phyloP scores from a whole-genome alignment of 2,113 vertebrate species.

The Isichthys henryi region DNA sequence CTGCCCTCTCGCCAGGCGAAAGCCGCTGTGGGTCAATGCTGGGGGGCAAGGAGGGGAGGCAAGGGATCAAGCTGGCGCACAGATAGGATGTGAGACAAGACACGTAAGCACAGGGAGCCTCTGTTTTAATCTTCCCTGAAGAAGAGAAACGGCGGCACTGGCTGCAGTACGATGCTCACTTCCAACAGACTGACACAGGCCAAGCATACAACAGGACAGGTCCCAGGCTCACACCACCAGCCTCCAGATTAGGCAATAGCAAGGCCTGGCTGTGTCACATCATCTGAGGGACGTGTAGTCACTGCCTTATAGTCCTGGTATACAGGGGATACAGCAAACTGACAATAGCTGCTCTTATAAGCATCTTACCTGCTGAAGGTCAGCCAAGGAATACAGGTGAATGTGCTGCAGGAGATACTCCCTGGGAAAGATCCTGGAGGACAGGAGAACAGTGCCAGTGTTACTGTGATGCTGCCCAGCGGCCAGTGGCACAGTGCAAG shows the following conservation, averaged over 20 bases:
- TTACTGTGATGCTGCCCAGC: neutral
- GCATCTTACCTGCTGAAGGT: constrained; percentile 86
- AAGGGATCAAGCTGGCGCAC: neutral
- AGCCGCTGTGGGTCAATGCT: constrained; percentile 12
- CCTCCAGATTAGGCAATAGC: neutral
- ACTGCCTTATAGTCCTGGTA: neutral
- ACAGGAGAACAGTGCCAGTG: constrained; percentile 20
- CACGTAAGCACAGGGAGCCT: neutral
- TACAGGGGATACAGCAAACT: neutral
- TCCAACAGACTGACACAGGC: constrained; percentile 17
- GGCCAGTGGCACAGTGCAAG: neutral
- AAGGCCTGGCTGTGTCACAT: neutral
- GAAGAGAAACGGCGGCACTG: neutral
- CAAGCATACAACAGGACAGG: neutral
- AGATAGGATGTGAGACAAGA: constrained; percentile 23
- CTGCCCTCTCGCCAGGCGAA: constrained; percentile 28
- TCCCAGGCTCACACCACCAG: neutral
- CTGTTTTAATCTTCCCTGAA: constrained; percentile 15
- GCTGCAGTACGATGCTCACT: constrained; percentile 20
- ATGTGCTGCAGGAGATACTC: constrained; percentile 97
- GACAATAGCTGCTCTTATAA: neutral
- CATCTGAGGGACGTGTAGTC: neutral
- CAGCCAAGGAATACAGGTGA: constrained; percentile 89
- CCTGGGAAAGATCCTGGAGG: constrained; percentile 85
- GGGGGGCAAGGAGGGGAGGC: constrained; percentile 21